Evolutionary conservation across 2,113 vertebrate genomes (phyloP), one percentile per base, ranked within the genome.

Genomic region (Genyomyrus donnyi): DNA sequence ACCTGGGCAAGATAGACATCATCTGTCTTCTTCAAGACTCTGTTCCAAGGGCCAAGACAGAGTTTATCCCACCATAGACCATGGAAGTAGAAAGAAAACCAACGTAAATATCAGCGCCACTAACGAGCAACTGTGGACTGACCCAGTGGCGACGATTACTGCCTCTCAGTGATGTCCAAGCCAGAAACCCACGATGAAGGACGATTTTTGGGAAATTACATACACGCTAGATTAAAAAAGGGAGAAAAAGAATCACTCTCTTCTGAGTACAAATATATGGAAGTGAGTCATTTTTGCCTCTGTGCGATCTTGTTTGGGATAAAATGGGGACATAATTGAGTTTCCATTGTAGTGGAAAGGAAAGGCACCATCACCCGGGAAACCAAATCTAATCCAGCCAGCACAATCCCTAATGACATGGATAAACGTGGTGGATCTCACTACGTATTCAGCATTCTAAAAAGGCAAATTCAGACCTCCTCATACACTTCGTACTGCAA

Each of bases 1-100:
- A 88, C 66, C 66, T 2, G 31, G 17, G 19, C 19, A 52, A 85
- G 50, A 39, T 10, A 27, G 74, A 89, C 83, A 80, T n/a, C 88
- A 89, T 84, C 88, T 45, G 87, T 88, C 87, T 88, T 46, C 56
- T 88, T 50, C 58, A 35, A 62, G 7, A 24, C 21, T n/a, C 52
- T 19, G 87, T n/a, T 88, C 87, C 35, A 19, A 62, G 31, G 35
- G 7, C 19, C 35, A 24, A 88, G 42, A 45, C 53, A 24, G 27
- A 53, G 50, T 27, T 21, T 21, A 53, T 13, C 31, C 52, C 87
- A 66, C n/a, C 42, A 13, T 31, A 31, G 17, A 10, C 39, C 9
- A 62, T n/a, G 39, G 53, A 21, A 62, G 8, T 39, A 66, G 56
- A 62, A 56, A 13, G 6, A 46, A 46, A 62, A 19, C 27, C 9